These are phyloP conservation scores for Cochlearius cochlearius DNA, from an alignment of 2,113 vertebrate genomes.

Conservation along the genomic window DNA sequence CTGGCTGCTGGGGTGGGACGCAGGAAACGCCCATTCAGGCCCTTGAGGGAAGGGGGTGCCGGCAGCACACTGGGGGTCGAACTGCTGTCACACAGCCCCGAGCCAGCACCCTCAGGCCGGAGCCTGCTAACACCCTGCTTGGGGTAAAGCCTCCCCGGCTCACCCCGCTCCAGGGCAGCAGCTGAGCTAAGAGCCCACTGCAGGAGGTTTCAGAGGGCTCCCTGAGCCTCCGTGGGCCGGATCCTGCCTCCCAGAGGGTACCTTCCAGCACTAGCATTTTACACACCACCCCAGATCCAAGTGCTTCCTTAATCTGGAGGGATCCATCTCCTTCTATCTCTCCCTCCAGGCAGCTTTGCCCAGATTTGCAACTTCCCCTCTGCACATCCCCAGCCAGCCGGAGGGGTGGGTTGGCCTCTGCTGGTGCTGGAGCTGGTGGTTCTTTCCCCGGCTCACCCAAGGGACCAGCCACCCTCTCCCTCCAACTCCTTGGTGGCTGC, in stretches of 20 bases:
- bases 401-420: neutral
- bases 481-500: neutral
- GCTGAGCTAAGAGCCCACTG: neutral
- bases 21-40: neutral
- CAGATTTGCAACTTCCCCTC: neutral
- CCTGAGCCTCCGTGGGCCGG: accelerated
- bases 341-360: neutral
- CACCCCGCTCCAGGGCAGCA: neutral
- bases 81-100: neutral
- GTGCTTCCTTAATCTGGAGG: neutral
- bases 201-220: neutral
- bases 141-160: neutral
- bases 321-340: neutral
- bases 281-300: neutral
- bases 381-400: neutral
- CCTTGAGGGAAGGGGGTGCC: neutral
- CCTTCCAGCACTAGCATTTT: neutral
- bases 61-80: neutral
- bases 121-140: neutral
- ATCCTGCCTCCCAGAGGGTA: neutral
- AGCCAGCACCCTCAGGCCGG: accelerated
- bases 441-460: neutral
- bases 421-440: neutral
- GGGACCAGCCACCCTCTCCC: neutral
- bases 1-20: neutral